Percentiles rank a stretch among this genome's conserved stretches.
Evolutionary conservation across 2,888 invertebrate genomes (phyloP).

Genomic region (Drosophila kambysellisi): DNA sequence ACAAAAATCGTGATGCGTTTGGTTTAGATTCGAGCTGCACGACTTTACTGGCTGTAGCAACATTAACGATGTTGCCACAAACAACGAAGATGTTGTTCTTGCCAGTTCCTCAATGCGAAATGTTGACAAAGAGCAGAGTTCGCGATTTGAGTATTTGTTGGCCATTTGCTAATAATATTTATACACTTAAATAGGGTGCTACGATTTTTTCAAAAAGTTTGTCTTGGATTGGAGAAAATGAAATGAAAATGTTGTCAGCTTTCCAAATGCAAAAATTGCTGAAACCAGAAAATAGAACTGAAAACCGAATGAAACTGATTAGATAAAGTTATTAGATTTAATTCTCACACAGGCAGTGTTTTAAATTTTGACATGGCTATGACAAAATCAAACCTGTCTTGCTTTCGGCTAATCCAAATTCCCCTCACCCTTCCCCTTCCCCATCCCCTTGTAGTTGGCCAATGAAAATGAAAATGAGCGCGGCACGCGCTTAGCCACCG

Average conservation of each 20-base stretch:
- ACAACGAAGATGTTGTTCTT: conserved; percentile 22
- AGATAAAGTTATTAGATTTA: background rate
- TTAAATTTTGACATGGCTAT: background rate
- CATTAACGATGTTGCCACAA: conserved; percentile 65
- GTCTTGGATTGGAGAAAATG: background rate
- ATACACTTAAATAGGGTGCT: conserved; percentile 23
- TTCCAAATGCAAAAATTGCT: background rate
- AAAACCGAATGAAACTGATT: background rate
- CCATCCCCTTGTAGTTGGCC: conserved; percentile 34
- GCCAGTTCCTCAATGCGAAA: conserved; percentile 37
- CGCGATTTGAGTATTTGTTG: conserved; percentile 57
- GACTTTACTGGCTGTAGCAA: conserved; percentile 69
- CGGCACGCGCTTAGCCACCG: conserved; percentile 76
- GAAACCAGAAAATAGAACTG: background rate
- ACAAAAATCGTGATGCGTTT: conserved; percentile 80
- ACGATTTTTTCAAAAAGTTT: background rate
- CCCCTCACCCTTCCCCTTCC: conserved; percentile 37
- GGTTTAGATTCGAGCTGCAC: conserved; percentile 82
- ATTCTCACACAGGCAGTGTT: conserved; percentile 18
- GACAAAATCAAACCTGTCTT: conserved; percentile 19
- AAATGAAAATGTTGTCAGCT: background rate
- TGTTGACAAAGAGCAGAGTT: conserved; percentile 66
- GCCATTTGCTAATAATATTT: conserved; percentile 52
- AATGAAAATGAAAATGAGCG: conserved; percentile 79
- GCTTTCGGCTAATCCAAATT: conserved; percentile 30